Base-by-base conservation (phyloP, 64 coral and sea anemone genomes). In the Dendronephthya gigantea region DNA sequence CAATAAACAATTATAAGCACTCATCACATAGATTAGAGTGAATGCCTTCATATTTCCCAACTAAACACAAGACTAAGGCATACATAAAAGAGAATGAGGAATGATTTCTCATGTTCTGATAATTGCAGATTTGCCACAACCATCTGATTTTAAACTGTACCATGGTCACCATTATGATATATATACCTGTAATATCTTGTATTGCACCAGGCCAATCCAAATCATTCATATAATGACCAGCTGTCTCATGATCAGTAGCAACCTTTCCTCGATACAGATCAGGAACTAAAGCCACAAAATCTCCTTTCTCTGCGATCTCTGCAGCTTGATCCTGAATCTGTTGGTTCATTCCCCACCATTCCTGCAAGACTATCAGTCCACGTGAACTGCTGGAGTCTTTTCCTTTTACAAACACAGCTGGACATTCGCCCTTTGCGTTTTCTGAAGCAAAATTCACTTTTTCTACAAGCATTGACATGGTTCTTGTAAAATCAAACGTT, bases 301-400 rank as follows among this genome's bases (percentile, higher is more conserved):
- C 62, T 1, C 94, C 91, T 45, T 84, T 74, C 30, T 84, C 85
- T 0, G 86, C 89, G 17, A 97, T 97, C 41, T 93, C 85, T 38
- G 55, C 69, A 5, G 94, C 94, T 83, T 97, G 83, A 29, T 93
- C 88, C 59, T 97, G 92, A 19, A 97, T 97, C 49, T 91, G 89
- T 58, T 97, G 86, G 84, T 97, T 97, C 91, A 97, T 97, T 7
- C 94, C 94, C 94, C 94, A 97, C 94, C 94, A 97, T 93, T 97
- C 94, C 86, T 97, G 94, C 51, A 97, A 79, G 34, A 97, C 94
- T 4, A 97, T 40, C 43, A 97, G 68, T 30, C 94, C 72, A 33
- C 29, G 72, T 29, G 30, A 9, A 30, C 58, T 66, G 32, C 36
- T 34, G 9, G 72, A 36, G 0, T 39, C 36, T 79, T 79, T 39